Base-by-base conservation (phyloP, 2,113 vertebrate genomes). In the Oncorhynchus kisutch region DNA sequence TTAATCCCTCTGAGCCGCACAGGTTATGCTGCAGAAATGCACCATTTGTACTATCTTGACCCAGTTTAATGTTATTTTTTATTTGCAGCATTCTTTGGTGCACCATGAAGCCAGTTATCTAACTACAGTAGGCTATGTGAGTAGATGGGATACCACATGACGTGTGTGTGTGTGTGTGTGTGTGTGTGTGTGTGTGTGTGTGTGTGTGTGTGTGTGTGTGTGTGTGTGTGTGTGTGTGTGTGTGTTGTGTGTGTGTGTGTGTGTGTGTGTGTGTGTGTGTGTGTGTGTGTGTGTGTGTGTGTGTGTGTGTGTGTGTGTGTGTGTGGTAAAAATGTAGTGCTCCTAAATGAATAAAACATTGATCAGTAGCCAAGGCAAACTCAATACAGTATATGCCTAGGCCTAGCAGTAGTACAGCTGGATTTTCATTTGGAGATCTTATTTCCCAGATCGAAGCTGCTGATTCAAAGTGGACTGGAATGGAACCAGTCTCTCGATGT, bases 41-140 rank as follows among this genome's bases (percentile, higher is more conserved):
- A 80, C 68, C 67, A 76, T 68, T 78, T 87, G 80, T 85, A 83
- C 81, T 82, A 71, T 48, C 45, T 66, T 86, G 84, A 86, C 81
- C 82, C 77, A 81, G 75, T 85, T 88, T 76, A 80, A 79, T n/a
- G 31, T 67, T 39, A 4, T 14, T 54, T 77, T 72, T 14, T 27
- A 67, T 14, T 11, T 80, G n/a, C 70, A 82, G 74, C 64, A 64
- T 72, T 25, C 45, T 67, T 75, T 24, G 73, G 48, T 67, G 64
- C 73, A 67, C 45, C 7, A 45, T 39, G 72, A 71, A 14, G 69
- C n/a, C 51, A 51, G 69, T 25, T 70, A 13, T 22, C 45, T 27
- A 25, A 51, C 39, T n/a, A 25, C 11, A 18, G 25, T 51, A 49
- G 48, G 45, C 45, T 49, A 51, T 57, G 54, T 57, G 54, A 18